Conservation (phyloP, 2,888 invertebrate genomes). For the Heliconius hortense region DNA sequence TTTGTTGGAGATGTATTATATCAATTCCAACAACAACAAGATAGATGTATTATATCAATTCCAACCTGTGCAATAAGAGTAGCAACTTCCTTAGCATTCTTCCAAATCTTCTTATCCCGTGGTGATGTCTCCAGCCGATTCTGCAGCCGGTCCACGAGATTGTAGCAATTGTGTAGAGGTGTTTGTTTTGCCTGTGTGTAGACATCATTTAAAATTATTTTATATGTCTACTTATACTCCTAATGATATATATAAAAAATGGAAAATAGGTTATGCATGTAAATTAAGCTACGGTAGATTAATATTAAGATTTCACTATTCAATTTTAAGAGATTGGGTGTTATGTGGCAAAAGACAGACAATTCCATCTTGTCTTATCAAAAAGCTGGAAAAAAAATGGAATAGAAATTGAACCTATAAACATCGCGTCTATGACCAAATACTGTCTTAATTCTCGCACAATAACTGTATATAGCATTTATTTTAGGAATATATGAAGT, state of each 20-base stretch:
- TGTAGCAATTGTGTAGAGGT: conserved; percentile 60
- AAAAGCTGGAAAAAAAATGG: background rate
- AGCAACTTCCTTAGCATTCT: conserved; percentile 73
- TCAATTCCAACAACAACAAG: conserved; percentile 50
- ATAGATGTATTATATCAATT: background rate
- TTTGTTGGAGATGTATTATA: background rate
- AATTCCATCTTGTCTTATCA: background rate
- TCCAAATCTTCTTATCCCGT: conserved; percentile 73
- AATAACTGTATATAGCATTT: too few relatives aligned
- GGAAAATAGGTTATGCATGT: too few relatives aligned
- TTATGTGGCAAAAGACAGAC: background rate
- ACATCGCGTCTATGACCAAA: background rate
- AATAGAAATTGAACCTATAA: background rate
- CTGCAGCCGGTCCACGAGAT: conserved; percentile 66
- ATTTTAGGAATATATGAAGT: background rate
- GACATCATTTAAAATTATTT: background rate
- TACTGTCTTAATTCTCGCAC: background rate
- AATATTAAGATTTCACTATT: background rate
- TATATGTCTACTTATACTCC: background rate
- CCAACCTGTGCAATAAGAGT: conserved; percentile 71
- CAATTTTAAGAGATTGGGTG: background rate
- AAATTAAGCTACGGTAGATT: too few relatives aligned
- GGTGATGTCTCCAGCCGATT: conserved; percentile 64
- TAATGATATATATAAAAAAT: background rate
- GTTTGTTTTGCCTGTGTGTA: conserved; percentile 67